phyloP scores from a whole-genome alignment of 2,888 invertebrate genomes.

The Fissipunctia ypsillon region DNA sequence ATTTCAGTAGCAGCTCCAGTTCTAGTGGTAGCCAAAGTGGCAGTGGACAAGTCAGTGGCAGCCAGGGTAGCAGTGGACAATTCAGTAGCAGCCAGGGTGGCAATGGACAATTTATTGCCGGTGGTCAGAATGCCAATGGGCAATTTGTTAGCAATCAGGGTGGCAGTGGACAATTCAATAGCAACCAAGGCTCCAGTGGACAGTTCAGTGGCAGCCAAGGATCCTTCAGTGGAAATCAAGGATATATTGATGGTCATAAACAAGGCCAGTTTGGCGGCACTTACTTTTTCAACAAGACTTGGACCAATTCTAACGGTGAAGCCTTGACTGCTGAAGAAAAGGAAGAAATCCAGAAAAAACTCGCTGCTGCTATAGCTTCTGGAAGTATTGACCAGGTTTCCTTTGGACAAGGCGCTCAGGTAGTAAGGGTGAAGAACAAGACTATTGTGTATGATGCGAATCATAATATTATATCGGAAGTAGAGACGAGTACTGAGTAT shows the following conservation, averaged over 20 bases:
- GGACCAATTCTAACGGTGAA: conserved; percentile 72
- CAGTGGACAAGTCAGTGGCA: conserved; percentile 63
- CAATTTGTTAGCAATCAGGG: conserved; percentile 61
- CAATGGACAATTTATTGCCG: conserved; percentile 20
- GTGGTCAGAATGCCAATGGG: conserved; percentile 61
- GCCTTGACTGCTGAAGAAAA: conserved; percentile 79
- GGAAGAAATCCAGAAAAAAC: conserved; percentile 77
- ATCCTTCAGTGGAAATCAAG: conserved; percentile 17
- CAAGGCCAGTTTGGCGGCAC: conserved; percentile 62
- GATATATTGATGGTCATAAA: conserved; percentile 15
- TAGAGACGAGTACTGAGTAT: conserved; percentile 89
- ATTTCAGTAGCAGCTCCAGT: conserved; percentile 44
- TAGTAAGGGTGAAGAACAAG: conserved; percentile 79
- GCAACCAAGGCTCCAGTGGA: conserved; percentile 19
- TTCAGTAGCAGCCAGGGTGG: conserved; percentile 62
- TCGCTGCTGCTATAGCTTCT: conserved; percentile 69
- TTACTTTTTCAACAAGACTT: conserved; percentile 76
- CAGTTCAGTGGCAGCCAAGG: conserved; percentile 33
- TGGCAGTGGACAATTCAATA: conserved; percentile 25
- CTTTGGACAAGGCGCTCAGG: conserved; percentile 70
- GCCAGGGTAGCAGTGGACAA: conserved; percentile 60
- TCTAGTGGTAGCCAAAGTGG: conserved; percentile 61
- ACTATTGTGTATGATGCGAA: conserved; percentile 83
- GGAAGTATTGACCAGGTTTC: conserved; percentile 64
- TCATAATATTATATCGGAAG: conserved; percentile 85